These are phyloP conservation scores for Rhopalosiphum padi DNA, from an alignment of 1,140 invertebrate species.

Conservation along the genomic window DNA sequence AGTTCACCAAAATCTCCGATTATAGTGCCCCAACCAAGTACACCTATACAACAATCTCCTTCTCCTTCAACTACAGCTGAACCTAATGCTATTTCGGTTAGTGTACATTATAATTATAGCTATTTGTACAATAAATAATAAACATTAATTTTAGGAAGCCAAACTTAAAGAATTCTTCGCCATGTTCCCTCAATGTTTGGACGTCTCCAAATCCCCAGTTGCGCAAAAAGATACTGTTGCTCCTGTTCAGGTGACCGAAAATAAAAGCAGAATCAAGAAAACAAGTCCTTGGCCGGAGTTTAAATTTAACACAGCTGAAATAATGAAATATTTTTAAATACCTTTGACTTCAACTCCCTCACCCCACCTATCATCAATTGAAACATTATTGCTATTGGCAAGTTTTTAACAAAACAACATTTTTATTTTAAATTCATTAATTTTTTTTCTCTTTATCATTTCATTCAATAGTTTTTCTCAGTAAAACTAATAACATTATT, in stretches of 20 bases:
- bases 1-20: constrained; percentile 40
- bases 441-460: constrained; percentile 29
- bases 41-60: background rate
- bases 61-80: background rate
- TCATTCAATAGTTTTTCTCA: constrained; percentile 46
- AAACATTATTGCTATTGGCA: constrained; percentile 23
- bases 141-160: constrained; percentile 16
- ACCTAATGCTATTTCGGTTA: constrained; percentile 47
- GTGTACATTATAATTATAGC: background rate
- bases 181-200: constrained; percentile 53
- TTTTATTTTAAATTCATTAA: constrained; percentile 49
- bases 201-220: constrained; percentile 27
- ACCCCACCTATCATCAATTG: background rate
- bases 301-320: constrained; percentile 53
- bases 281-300: constrained; percentile 52
- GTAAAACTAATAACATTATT: constrained; percentile 50
- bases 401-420: constrained; percentile 17
- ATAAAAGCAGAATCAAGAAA: constrained; percentile 30
- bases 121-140: background rate
- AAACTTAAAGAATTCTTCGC: constrained; percentile 53
- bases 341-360: constrained; percentile 1
- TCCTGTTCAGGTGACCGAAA: constrained; percentile 17
- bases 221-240: constrained; percentile 11
- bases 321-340: constrained; percentile 55
- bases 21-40: background rate